Conservation (phyloP, 2,113 vertebrate genomes). For the Alces alces region DNA sequence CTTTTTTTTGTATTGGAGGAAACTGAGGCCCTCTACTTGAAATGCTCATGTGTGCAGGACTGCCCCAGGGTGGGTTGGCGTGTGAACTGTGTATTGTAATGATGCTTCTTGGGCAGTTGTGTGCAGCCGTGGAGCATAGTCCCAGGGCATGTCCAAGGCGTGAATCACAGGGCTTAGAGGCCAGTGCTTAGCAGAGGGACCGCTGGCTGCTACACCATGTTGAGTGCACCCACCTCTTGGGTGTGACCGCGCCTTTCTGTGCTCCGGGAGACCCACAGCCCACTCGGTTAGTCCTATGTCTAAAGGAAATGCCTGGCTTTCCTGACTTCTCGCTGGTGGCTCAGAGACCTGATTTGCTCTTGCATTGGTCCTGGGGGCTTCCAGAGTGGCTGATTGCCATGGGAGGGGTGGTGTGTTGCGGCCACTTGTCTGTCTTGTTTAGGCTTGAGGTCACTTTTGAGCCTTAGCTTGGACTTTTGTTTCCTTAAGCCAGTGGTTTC, state of each 20-base stretch:
- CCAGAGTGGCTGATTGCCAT: fast-evolving
- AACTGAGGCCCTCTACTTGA: fast-evolving
- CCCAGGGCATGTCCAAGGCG: fast-evolving
- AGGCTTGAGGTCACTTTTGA: background rate
- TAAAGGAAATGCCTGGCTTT: fast-evolving
- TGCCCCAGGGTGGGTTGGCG: fast-evolving
- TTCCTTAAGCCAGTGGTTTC: background rate
- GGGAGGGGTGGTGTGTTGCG: fast-evolving
- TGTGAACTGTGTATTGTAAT: fast-evolving
- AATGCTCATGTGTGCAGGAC: fast-evolving
- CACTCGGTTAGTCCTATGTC: background rate
- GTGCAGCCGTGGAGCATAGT: fast-evolving
- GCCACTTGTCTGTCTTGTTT: fast-evolving
- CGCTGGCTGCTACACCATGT: fast-evolving
- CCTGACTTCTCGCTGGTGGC: background rate
- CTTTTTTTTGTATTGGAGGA: background rate
- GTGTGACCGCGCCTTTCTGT: fast-evolving
- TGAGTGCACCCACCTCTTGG: too few relatives aligned
- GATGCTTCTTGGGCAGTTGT: fast-evolving
- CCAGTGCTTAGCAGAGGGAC: background rate
- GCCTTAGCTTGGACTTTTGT: too few relatives aligned
- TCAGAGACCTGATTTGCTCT: background rate
- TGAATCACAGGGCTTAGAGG: fast-evolving
- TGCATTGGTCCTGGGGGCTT: background rate
- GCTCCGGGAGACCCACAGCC: fast-evolving